These are phyloP conservation scores for Lepisosteus oculatus DNA, from an alignment of 2,113 vertebrate genomes.

Conservation along the genomic window DNA sequence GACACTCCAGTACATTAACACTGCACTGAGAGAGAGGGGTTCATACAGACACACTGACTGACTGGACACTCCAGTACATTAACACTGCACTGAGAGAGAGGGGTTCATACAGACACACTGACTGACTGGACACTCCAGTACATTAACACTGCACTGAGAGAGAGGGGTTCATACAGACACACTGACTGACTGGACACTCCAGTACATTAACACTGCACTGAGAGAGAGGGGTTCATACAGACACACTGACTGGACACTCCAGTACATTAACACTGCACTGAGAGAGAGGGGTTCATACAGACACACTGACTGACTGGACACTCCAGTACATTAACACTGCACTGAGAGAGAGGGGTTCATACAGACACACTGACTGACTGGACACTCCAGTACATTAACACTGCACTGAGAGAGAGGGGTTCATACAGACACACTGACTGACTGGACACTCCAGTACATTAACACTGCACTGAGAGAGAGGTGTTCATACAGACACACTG, in stretches of 20 bases:
- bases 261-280: neutral
- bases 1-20: too few species aligned
- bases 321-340: neutral
- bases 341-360: neutral
- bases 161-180: too few species aligned
- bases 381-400: neutral
- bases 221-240: neutral
- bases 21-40: neutral
- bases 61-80: neutral
- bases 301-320: neutral
- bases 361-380: neutral
- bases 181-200: too few species aligned
- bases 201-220: too few species aligned
- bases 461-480: too few species aligned
- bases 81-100: neutral
- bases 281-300: neutral
- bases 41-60: neutral
- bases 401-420: neutral
- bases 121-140: neutral
- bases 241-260: neutral
- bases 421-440: neutral
- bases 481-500: neutral
- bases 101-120: neutral
- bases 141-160: too few species aligned
- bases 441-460: too few species aligned